A percentile compares a stretch with the other conserved stretches of the same genome.
These are phyloP conservation scores for Smittia sp. DNA, from an alignment of 2,888 invertebrate genomes.

Conservation along the genomic window DNA sequence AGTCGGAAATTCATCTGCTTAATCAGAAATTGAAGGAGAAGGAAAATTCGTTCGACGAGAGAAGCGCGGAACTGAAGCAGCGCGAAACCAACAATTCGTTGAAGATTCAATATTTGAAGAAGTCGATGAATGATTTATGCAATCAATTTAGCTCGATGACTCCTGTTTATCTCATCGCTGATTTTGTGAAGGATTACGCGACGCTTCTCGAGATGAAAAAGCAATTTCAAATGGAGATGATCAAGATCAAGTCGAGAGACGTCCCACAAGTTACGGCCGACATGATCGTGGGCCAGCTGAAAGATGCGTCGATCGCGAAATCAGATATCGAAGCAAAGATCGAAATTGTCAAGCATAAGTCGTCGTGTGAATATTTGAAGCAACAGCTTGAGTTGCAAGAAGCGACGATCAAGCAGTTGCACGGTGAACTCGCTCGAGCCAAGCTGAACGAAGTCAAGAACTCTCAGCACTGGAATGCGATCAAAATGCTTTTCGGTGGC, in stretches of 20 bases:
- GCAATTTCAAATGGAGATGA: not conserved
- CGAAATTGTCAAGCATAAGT: conserved; percentile 50
- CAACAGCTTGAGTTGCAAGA: conserved; percentile 47
- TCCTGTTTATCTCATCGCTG: conserved; percentile 51
- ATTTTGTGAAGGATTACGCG: conserved; percentile 46
- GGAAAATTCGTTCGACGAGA: conserved; percentile 41
- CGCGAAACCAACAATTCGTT: conserved; percentile 47
- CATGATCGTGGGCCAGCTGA: conserved; percentile 42
- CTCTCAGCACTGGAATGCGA: conserved; percentile 52
- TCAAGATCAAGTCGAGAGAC: not conserved
- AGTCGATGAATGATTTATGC: conserved; percentile 47
- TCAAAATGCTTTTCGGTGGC: conserved; percentile 48
- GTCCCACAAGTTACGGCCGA: conserved; percentile 38
- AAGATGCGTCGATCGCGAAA: conserved; percentile 2
- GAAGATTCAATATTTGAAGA: conserved; percentile 50
- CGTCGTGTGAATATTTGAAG: conserved; percentile 49
- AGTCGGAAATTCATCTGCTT: conserved; percentile 44
- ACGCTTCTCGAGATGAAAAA: conserved; percentile 27
- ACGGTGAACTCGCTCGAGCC: conserved; percentile 47
- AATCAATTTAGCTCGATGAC: conserved; percentile 53
- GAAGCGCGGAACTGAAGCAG: conserved; percentile 46
- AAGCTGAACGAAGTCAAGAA: conserved; percentile 48
- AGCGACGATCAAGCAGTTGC: conserved; percentile 46
- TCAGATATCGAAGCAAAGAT: conserved; percentile 46
- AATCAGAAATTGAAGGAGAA: conserved; percentile 11